These are phyloP conservation scores for Phylloscopus collybita DNA, from an alignment of 2,797 vertebrate genomes.

Conservation along the genomic window DNA sequence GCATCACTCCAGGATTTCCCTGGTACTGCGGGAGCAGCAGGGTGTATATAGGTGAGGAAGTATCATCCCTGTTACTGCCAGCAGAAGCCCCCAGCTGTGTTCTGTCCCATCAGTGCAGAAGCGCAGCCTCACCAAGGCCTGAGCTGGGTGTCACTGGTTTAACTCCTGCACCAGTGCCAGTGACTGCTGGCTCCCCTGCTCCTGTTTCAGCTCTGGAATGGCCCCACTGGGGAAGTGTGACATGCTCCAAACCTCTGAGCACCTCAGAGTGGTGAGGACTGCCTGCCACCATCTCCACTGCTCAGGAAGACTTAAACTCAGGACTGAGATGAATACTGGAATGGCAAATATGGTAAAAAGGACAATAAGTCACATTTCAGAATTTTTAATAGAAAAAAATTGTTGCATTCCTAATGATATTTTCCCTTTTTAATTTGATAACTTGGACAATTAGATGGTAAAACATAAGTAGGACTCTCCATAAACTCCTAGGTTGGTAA, in stretches of 20 bases:
- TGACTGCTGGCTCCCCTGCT: not conserved
- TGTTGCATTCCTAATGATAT: not conserved
- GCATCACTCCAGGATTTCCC: not conserved
- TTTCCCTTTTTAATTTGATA: not conserved
- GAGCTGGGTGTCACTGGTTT: not conserved
- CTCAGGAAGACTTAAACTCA: not conserved
- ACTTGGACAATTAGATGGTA: not conserved
- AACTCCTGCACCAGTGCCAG: not conserved
- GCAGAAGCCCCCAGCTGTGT: not conserved
- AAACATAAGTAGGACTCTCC: not conserved
- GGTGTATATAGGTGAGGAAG: rapidly evolving
- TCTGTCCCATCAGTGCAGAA: not conserved
- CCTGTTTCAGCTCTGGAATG: not conserved
- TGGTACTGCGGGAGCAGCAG: not conserved
- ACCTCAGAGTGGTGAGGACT: not conserved
- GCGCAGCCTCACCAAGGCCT: not conserved
- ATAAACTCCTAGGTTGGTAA: not conserved
- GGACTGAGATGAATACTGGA: not conserved
- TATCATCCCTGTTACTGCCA: not conserved
- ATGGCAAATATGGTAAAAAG: not conserved
- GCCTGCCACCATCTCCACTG: not conserved
- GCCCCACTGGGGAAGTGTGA: not conserved
- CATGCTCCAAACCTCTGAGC: not conserved
- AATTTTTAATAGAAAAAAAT: not conserved
- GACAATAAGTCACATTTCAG: not conserved